These are phyloP conservation scores for Lutjanus erythropterus DNA, from an alignment of 2,113 vertebrate species.

Conservation along the genomic window DNA sequence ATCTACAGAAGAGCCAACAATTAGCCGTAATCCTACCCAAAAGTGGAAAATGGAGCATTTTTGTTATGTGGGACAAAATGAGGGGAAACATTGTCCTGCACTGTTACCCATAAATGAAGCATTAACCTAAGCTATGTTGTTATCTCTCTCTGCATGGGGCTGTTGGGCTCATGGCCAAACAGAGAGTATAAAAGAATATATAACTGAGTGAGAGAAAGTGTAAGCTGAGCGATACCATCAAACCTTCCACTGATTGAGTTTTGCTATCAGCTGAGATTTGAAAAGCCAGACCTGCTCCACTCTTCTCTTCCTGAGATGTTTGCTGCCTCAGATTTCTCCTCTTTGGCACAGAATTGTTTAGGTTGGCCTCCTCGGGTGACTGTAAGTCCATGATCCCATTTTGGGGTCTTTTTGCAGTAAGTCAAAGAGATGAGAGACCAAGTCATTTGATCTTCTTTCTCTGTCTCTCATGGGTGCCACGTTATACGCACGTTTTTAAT, in stretches of 20 bases:
- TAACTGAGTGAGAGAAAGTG: conserved; percentile 46
- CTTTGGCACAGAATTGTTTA: conserved; percentile 70
- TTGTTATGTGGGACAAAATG: conserved; percentile 22
- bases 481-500: conserved; percentile 69
- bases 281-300: conserved; percentile 35
- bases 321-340: conserved; percentile 69
- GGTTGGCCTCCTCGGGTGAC: conserved; percentile 72
- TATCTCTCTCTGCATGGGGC: conserved; percentile 39
- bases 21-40: conserved; percentile 26
- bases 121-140: conserved; percentile 19
- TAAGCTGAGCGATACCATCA: conserved; percentile 69
- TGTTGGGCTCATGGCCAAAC: conserved; percentile 36
- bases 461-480: conserved; percentile 53
- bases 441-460: conserved; percentile 58
- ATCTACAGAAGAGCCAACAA: conserved; percentile 45
- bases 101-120: conserved; percentile 44
- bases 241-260: conserved; percentile 43
- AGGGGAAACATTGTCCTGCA: conserved; percentile 27
- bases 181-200: conserved; percentile 41
- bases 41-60: conserved; percentile 19
- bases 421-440: conserved; percentile 54
- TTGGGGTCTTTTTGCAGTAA: conserved; percentile 63
- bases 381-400: conserved; percentile 71
- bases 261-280: conserved; percentile 56
- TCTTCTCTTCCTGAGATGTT: conserved; percentile 37